Evolutionary conservation across 1,140 invertebrate species (phyloP), one percentile per base, ranked within the genome.

Genomic region (Steinernema feltiae): DNA sequence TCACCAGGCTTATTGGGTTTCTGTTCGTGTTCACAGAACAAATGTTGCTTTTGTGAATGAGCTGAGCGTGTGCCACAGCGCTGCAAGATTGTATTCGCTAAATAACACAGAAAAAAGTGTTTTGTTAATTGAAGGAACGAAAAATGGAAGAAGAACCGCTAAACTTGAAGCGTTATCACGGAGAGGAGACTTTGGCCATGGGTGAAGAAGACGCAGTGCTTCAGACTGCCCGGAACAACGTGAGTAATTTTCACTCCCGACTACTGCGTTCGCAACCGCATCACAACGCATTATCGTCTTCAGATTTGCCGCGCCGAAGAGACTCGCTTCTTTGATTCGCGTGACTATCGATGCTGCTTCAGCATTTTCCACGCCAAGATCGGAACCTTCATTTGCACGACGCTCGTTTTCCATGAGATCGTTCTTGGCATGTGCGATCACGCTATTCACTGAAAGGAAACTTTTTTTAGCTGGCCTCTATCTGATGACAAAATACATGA

Each of bases 341-440:
- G 53, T 7, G 53, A 27, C 53, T 63, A 63, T 21, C 53, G 53
- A 7, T 63, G 53, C 53, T 63, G 53, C 53, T 63, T 63, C 53
- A 63, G 24, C 15, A 63, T 27, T n/a, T 15, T 63, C 15, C 53
- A 63, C 24, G 53, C 53, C 15, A 63, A 63, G 24, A 63, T 63
- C 53, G 53, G 53, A 3, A 63, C 53, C 24, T 63, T 63, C 53
- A 27, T 63, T 7, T 63, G 7, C 53, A 15, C 7, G 7, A 63
- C 53, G 24, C 53, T 63, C 24, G 24, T 63, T 21, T 63, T 63
- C 24, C 53, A 63, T 3, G 53, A 63, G 24, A 63, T 63, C 24
- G 24, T 63, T 7, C 53, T 63, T 27, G 53, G 53, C 24, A 63
- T 27, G 53, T 3, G n/a, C n/a, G n/a, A n/a, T n/a, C n/a, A n/a